These are phyloP conservation scores for Zaprionus davidi DNA, from an alignment of 1,140 invertebrate species.

Conservation along the genomic window DNA sequence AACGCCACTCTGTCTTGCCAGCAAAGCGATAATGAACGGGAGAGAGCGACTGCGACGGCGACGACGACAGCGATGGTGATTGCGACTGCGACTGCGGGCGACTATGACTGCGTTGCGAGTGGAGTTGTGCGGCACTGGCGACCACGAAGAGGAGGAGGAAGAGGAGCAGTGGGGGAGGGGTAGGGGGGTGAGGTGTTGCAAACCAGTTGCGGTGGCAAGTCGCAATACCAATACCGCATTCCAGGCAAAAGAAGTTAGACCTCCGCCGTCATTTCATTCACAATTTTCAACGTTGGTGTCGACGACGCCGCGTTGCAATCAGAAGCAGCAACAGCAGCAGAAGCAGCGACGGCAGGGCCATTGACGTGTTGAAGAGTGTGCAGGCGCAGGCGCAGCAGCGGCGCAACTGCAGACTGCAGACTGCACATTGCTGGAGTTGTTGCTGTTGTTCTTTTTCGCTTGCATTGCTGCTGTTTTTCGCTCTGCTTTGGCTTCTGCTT, in stretches of 20 bases:
- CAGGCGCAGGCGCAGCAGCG: constrained; percentile 21
- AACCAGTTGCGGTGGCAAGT: constrained; percentile 76
- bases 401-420: constrained; percentile 20
- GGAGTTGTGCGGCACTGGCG: background rate
- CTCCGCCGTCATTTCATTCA: constrained; percentile 74
- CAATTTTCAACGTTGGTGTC: constrained; percentile 61
- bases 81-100: constrained; percentile 25
- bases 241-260: constrained; percentile 73
- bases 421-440: constrained; percentile 55
- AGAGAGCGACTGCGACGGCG: constrained; percentile 27
- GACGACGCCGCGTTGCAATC: constrained; percentile 10
- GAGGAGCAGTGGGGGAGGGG: background rate
- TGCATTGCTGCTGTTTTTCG: constrained; percentile 17
- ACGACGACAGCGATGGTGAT: constrained; percentile 30
- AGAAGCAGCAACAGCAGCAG: constrained; percentile 32
- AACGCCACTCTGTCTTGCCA: constrained; percentile 69
- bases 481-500: constrained; percentile 8
- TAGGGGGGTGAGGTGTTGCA: constrained; percentile 31
- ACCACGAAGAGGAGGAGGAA: background rate
- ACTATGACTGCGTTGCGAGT: constrained; percentile 4
- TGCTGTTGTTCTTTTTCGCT: constrained; percentile 8
- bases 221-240: constrained; percentile 74
- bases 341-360: constrained; percentile 29
- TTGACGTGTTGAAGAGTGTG: constrained; percentile 23
- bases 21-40: constrained; percentile 73